A percentile compares a stretch with the other conserved stretches of the same genome.
Conservation (phyloP, 1,140 invertebrate genomes). For the Camponotus pennsylvanicus region DNA sequence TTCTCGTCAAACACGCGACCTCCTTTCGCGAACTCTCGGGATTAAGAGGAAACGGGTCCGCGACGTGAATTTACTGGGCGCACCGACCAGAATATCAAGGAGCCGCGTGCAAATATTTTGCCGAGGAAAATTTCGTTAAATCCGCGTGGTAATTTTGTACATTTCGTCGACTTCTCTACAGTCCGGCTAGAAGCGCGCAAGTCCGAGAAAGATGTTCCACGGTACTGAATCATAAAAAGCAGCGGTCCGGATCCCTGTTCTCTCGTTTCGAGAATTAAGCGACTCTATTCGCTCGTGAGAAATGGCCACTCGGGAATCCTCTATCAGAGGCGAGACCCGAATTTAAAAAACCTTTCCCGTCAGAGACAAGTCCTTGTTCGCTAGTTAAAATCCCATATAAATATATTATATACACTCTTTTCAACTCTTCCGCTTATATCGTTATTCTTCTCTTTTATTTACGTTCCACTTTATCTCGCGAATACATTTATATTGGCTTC, state of each 20-base stretch:
- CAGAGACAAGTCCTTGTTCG: constrained; percentile 7
- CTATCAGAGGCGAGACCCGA: constrained; percentile 53
- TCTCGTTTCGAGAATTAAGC: constrained; percentile 53
- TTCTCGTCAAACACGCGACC: background rate
- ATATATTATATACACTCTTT: background rate
- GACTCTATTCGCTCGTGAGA: constrained; percentile 55
- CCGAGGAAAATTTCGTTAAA: background rate
- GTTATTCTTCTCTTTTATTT: background rate
- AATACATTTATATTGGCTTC: background rate
- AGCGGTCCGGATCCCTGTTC: constrained; percentile 19
- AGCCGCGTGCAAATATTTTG: background rate
- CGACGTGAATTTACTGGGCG: background rate
- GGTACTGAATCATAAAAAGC: constrained; percentile 53
- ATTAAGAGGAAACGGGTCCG: constrained; percentile 14
- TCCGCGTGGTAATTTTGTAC: background rate
- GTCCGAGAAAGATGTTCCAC: constrained; percentile 4
- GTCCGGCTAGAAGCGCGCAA: background rate
- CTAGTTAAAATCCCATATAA: constrained; percentile 38
- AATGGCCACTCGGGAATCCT: constrained; percentile 54
- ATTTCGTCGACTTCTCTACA: background rate
- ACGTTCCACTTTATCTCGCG: no score
- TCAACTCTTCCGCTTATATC: background rate
- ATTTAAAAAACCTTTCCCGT: constrained; percentile 37
- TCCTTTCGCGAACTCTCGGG: background rate
- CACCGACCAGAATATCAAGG: constrained; percentile 8